phyloP scores from a whole-genome alignment of 2,888 invertebrate species.

The Drosophila heteroneura region DNA sequence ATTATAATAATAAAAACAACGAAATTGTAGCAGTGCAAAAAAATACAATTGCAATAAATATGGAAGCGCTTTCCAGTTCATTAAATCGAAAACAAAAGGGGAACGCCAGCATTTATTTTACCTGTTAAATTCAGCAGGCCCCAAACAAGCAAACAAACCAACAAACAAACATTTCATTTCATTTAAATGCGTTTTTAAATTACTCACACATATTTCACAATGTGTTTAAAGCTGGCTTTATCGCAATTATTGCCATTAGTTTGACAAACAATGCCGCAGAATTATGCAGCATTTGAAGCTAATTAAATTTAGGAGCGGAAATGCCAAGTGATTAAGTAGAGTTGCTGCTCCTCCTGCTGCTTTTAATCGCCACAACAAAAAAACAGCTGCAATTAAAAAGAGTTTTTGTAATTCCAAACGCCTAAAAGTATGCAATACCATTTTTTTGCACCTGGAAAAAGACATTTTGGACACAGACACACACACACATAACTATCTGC shows the following conservation, averaged over 20 bases:
- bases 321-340: slow-evolving; percentile 31
- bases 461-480: slow-evolving; percentile 14
- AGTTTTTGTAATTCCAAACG: slow-evolving; percentile 37
- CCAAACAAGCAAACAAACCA: slow-evolving; percentile 37
- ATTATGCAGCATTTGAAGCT: slow-evolving; percentile 66
- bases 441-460: neutral
- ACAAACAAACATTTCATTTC: slow-evolving; percentile 55
- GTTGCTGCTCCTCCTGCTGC: neutral
- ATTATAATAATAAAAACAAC: slow-evolving; percentile 56
- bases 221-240: slow-evolving; percentile 75
- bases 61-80: slow-evolving; percentile 78
- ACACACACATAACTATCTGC: neutral
- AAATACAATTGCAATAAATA: slow-evolving; percentile 69
- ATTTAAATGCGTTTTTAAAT: slow-evolving; percentile 51
- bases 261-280: slow-evolving; percentile 60
- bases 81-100: slow-evolving; percentile 79
- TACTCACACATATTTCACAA: slow-evolving; percentile 28
- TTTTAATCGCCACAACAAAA: slow-evolving; percentile 8
- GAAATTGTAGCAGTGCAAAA: slow-evolving; percentile 34
- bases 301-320: slow-evolving; percentile 71
- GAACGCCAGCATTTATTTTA: slow-evolving; percentile 63
- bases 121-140: slow-evolving; percentile 47
- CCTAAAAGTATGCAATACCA: slow-evolving; percentile 19
- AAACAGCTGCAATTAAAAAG: slow-evolving; percentile 53
- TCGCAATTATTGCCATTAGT: slow-evolving; percentile 78